Evolutionary conservation across 2,797 vertebrate species (phyloP), one percentile per base, ranked within the genome.

Genomic region (Hybognathus amarus): DNA sequence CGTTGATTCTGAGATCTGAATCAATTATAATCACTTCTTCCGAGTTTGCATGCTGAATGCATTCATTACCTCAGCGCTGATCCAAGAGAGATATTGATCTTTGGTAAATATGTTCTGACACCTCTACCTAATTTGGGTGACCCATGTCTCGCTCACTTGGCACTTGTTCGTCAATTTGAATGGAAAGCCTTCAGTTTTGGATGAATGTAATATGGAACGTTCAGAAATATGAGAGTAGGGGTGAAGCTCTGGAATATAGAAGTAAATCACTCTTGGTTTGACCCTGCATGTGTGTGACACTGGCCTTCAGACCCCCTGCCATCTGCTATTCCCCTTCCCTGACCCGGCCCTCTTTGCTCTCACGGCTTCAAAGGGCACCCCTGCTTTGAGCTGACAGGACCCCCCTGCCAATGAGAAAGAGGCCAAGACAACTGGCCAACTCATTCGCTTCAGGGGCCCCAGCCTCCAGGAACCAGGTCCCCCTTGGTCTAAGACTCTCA

Each of bases 321-420:
- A 88, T 87, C 84, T 84, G 86, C 86, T 92, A 91, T 92, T 92
- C 90, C 89, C 89, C 80, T 90, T 88, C 76, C n/a, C 86, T 92
- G 87, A 91, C 75, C 80, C 85, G 85, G 85, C 83, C 64, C 86
- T 87, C 88, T 90, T 87, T 90, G 86, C 88, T 91, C 88, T 91
- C 88, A 90, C 78, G 89, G 85, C 88, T 90, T 92, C 90, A 92
- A 91, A 92, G 87, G 82, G 80, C 85, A 88, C 88, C 89, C 82
- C 84, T 86, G 82, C 86, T 75, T 82, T 89, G 89, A 92, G 85
- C 84, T 90, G 88, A 89, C 85, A 78, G 89, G 91, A 92, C 90
- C 91, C 90, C 90, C 90, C 86, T 90, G 85, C 83, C 77, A 81
- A 59, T 79, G 36, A 89, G 86, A 85, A 64, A 42, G 76, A 82